These are phyloP conservation scores for Watsonalla cultraria DNA, from an alignment of 2,888 invertebrate species.

Conservation along the genomic window DNA sequence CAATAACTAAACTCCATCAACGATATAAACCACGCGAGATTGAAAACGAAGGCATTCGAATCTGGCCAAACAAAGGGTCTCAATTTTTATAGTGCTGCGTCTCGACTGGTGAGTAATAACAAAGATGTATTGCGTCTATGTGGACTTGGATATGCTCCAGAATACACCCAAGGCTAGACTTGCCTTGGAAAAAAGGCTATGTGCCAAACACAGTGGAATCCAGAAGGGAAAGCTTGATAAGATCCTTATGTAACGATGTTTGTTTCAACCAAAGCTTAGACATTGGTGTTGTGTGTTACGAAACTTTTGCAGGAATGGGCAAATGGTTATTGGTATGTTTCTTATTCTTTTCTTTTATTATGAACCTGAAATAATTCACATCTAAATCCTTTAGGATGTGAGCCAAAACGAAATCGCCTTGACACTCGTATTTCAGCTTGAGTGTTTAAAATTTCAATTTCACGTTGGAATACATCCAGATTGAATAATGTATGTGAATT, in stretches of 20 bases:
- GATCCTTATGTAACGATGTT: neutral
- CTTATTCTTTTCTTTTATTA: neutral
- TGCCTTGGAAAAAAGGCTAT: constrained; percentile 33
- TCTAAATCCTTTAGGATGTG: too few relatives aligned
- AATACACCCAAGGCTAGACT: constrained; percentile 35
- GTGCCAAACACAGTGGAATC: neutral
- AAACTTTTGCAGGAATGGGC: neutral
- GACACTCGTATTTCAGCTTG: too few relatives aligned
- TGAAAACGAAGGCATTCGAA: constrained; percentile 14
- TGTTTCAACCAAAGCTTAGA: neutral
- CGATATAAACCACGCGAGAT: constrained; percentile 7
- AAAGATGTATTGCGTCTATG: neutral
- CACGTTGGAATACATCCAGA: constrained; percentile 4
- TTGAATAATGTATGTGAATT: neutral
- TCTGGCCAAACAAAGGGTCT: constrained; percentile 6
- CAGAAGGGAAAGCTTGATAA: neutral
- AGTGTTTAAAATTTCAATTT: constrained; percentile 5
- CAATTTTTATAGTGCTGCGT: constrained; percentile 35
- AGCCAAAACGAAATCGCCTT: too few relatives aligned
- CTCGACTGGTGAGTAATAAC: constrained; percentile 21
- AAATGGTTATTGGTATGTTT: neutral
- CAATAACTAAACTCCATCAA: neutral
- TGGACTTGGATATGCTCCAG: constrained; percentile 45
- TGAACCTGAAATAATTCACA: neutral
- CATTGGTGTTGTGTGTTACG: neutral